A percentile compares a stretch with the other conserved stretches of the same genome.
Conservation (phyloP, 2,113 vertebrate species). For the Crotalus viridis region DNA sequence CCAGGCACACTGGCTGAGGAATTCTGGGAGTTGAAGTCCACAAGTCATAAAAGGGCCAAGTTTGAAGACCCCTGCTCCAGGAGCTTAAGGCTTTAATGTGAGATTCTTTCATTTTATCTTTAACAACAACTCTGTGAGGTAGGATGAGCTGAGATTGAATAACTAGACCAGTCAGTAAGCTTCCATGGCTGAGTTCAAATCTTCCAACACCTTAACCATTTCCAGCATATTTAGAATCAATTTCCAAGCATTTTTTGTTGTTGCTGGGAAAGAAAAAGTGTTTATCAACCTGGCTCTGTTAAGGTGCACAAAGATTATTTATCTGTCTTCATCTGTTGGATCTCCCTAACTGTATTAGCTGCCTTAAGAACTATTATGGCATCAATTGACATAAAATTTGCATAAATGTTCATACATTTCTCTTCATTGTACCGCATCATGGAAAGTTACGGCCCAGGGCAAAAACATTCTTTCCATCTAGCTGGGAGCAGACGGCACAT, state of each 20-base stretch:
- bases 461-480: neutral
- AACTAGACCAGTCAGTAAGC: neutral
- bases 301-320: neutral
- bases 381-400: neutral
- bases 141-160: neutral
- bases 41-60: too few species aligned
- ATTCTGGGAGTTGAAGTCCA: too few species aligned
- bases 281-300: neutral
- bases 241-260: neutral
- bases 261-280: neutral
- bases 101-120: neutral
- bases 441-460: neutral
- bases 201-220: neutral
- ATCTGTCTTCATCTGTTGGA: neutral
- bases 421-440: neutral
- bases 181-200: neutral
- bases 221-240: neutral
- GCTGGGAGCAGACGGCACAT: neutral
- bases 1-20: too few species aligned
- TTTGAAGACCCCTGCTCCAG: neutral
- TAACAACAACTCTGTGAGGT: neutral
- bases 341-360: neutral
- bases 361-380: rapidly evolving
- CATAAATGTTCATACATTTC: neutral
- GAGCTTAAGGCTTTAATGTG: neutral